A percentile compares a stretch with the other conserved stretches of the same genome.
Conservation (phyloP, 2,888 invertebrate genomes). For the Melieria omissa region DNA sequence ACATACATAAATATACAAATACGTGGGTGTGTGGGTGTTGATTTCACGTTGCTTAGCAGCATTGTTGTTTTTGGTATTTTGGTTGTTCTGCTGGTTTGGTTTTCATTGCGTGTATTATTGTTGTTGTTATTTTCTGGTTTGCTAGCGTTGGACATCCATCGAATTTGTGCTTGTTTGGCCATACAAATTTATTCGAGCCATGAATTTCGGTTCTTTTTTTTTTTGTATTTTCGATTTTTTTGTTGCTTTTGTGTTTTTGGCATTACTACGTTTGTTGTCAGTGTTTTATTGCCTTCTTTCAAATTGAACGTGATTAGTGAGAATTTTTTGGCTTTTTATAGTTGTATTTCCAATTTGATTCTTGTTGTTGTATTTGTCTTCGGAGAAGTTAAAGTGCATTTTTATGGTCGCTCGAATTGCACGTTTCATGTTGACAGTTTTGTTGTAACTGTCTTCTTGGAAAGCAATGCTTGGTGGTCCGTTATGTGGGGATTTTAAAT, state of each 20-base stretch:
- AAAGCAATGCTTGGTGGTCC: no score
- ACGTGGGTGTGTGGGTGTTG: slow-evolving; percentile 10
- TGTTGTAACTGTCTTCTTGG: no score
- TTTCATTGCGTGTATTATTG: slow-evolving; percentile 6
- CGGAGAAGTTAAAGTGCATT: background rate
- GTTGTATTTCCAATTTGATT: no score
- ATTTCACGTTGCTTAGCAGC: background rate
- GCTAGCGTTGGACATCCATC: background rate
- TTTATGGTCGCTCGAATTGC: background rate
- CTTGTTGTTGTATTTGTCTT: background rate
- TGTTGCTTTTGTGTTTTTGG: background rate
- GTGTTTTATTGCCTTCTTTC: no score
- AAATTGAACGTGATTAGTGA: no score
- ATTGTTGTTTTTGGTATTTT: background rate
- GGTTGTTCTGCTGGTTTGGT: background rate
- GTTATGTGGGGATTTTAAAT: no score
- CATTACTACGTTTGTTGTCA: no score
- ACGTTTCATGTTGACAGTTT: background rate
- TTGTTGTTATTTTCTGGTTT: background rate
- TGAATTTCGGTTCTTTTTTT: background rate
- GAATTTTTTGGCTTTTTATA: no score
- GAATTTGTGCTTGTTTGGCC: background rate
- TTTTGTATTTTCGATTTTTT: background rate
- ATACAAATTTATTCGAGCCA: background rate
- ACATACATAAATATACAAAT: no score